Evolutionary conservation across 1,140 invertebrate species (phyloP), one percentile per base, ranked within the genome.

Genomic region (Dendrolimus kikuchii): DNA sequence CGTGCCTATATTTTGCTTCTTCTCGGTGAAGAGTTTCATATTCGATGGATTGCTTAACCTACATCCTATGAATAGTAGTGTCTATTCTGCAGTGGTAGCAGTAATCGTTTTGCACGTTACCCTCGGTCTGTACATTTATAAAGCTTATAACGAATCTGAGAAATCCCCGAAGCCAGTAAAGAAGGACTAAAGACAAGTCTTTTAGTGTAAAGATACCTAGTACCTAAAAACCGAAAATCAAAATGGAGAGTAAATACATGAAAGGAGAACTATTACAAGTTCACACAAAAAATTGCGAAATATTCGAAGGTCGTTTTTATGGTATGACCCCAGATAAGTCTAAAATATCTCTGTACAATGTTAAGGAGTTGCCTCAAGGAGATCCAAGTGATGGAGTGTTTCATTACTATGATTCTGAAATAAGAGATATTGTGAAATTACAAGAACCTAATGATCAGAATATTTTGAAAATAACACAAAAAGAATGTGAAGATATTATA

Each of bases 61-160:
- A 49, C 89, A 89, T 47, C 87, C 89, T 40, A 77, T 93, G 42
- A 81, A 89, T 8, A 93, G 92, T 57, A 95, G 93, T 79, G 92
- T 95, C 45, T 94, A 92, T 70, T 90, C 93, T 8, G 93, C 93
- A 44, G 89, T 92, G 23, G 88, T 91, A 51, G 91, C 93, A 4
- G 89, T 95, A 6, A 61, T 93, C 3, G 89, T 92, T 7, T 76
- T 95, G 42, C 93, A 95, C 71, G 60, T 93, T 44, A 92, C 92
- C 6, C 65, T 95, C 41, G 93, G 91, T n/a, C 76, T 93, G 37
- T 95, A 94, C 69, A 94, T 95, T 72, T 93, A 92, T 62, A 90
- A 88, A 65, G 93, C 93, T 2, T 95, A 94, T 69, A 92, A 89
- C 61, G 91, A 87, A 62, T 46, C 77, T 5, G 87, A 88, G 10